phyloP scores from a whole-genome alignment of 2,797 vertebrate species.

The Gallirallus australis region DNA sequence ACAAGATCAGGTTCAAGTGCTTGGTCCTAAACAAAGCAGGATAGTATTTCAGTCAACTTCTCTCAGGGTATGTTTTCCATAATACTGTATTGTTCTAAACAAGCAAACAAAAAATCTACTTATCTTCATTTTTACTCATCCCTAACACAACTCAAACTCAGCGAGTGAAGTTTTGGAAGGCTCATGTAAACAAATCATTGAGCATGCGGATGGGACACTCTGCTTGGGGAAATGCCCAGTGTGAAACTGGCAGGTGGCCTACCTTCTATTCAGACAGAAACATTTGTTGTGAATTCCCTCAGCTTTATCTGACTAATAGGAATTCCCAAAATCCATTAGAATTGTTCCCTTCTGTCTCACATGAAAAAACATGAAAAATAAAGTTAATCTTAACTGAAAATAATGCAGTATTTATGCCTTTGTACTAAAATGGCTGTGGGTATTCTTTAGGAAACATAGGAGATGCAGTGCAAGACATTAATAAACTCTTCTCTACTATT shows the following conservation, averaged over 20 bases:
- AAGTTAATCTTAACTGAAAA: conserved; percentile 55
- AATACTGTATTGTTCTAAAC: background rate
- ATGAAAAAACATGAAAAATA: conserved; percentile 18
- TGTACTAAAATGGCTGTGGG: background rate
- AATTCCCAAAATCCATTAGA: conserved; percentile 42
- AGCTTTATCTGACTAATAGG: conserved; percentile 52
- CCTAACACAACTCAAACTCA: background rate
- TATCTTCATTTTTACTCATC: background rate
- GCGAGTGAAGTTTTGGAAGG: background rate
- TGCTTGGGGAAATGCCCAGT: conserved; percentile 46
- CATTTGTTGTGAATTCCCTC: conserved; percentile 50
- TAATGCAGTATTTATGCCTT: conserved; percentile 21
- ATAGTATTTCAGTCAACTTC: background rate
- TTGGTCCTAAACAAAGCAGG: background rate
- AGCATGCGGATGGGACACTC: background rate
- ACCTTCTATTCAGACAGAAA: conserved; percentile 46
- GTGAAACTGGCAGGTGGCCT: background rate
- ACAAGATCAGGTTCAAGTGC: background rate
- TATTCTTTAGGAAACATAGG: background rate
- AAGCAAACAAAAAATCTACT: background rate
- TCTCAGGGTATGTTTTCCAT: background rate
- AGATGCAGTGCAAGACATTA: background rate
- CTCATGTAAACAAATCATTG: background rate
- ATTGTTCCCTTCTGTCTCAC: conserved; percentile 31
- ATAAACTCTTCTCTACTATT: background rate